Base-by-base conservation (phyloP, 2,113 vertebrate genomes). In the Pygathrix nemaeus region DNA sequence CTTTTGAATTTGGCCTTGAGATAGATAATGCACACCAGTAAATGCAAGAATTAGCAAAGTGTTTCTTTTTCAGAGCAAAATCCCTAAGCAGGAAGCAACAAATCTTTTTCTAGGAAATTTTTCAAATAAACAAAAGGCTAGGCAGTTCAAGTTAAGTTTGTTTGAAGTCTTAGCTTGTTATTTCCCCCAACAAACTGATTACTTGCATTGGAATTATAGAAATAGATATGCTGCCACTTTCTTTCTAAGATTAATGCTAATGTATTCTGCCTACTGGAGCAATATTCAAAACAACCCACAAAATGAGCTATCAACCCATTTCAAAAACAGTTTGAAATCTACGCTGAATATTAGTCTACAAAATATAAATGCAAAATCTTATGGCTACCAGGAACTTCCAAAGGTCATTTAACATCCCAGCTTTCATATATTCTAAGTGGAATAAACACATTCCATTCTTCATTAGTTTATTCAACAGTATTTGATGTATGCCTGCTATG, bases 231-330 rank as follows among this genome's bases (percentile, higher is more conserved):
- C 64, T 48, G 57, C 93, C 50, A 78, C 45, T 98, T 98, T 35
- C 48, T 90, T 97, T 97, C 20, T 84, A 87, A 94, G 88, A 94
- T 85, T 68, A 96, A 98, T 97, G 93, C 93, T 98, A 98, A 97
- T 85, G 86, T 93, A 97, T 97, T 96, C 92, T 97, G 95, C 93
- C 88, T 57, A 70, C 81, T 96, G 55, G 73, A 98, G 68, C 57
- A 97, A 94, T 21, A 17, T 90, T 96, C 96, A 96, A 95, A 88
- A 68, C 92, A 98, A 96, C 75, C 73, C 90, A 95, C 94, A 93
- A 94, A 64, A 97, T 97, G 78, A 95, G 61, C 84, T 96, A 78
- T 98, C 96, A 97, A 78, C 83, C 91, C 96, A 66, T 70, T 97
- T 57, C 80, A 88, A 85, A 91, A 92, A 93, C 0, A 78, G 96